Evolutionary conservation across 2,888 invertebrate species (phyloP).

Genomic region (Homarus gammarus): DNA sequence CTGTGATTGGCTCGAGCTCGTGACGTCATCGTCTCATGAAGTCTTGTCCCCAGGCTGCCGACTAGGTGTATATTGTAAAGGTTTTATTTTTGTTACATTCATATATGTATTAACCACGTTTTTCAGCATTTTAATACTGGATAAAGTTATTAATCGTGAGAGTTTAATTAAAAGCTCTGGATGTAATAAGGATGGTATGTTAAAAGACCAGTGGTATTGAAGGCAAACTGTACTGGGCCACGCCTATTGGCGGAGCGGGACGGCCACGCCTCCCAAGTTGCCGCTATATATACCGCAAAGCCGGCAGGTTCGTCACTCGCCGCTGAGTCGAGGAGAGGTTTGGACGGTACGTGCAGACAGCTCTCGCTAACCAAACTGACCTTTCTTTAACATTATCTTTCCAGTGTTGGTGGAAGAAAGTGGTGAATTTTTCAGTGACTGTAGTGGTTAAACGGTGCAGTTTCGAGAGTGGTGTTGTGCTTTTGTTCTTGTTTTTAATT

Average conservation of each 20-base stretch:
- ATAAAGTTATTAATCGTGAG: too few relatives aligned
- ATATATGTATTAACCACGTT: not conserved
- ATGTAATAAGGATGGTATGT: too few relatives aligned
- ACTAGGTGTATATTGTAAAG: too few relatives aligned
- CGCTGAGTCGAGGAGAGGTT: conserved; percentile 56
- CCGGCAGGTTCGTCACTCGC: conserved; percentile 54
- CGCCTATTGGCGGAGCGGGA: conserved; percentile 14
- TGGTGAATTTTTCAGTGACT: too few relatives aligned
- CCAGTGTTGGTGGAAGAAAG: too few relatives aligned
- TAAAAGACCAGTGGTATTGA: too few relatives aligned
- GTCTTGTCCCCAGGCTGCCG: not conserved
- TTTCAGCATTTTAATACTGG: too few relatives aligned
- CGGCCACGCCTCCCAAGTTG: conserved; percentile 28
- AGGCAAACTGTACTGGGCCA: not conserved
- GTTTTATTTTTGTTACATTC: not conserved
- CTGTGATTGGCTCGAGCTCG: conserved; percentile 22
- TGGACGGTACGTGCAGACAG: conserved; percentile 61
- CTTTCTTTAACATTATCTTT: too few relatives aligned
- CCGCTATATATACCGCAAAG: conserved; percentile 47
- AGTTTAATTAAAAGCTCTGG: too few relatives aligned
- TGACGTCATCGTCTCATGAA: conserved; percentile 32
- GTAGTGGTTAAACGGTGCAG: too few relatives aligned
- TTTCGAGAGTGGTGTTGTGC: too few relatives aligned
- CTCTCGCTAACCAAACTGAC: not conserved
- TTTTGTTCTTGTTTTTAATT: too few relatives aligned